Evolutionary conservation across 2,113 vertebrate species (phyloP).

Genomic region (Microcebus tavaratra): DNA sequence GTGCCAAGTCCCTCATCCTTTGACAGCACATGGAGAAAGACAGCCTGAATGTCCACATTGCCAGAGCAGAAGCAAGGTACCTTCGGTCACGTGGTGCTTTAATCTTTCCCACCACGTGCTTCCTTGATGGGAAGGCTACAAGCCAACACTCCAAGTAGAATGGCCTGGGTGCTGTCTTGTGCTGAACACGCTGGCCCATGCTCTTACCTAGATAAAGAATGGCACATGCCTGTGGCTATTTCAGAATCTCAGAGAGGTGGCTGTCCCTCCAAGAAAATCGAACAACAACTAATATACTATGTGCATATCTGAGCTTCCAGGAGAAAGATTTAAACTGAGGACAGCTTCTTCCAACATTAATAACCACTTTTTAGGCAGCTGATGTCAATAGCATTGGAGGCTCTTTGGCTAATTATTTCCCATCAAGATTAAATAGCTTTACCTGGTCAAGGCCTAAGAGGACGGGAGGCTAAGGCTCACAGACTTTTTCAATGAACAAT

Average conservation of each 20-base stretch:
- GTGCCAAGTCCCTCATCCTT: neutral
- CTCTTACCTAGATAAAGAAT: constrained; percentile 19
- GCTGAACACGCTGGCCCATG: neutral
- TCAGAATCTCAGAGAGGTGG: neutral
- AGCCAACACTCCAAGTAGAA: neutral
- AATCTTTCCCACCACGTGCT: neutral
- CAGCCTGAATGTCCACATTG: neutral
- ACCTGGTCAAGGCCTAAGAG: neutral
- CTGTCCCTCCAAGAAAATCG: neutral
- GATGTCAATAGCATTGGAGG: neutral
- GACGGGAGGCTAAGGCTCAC: neutral
- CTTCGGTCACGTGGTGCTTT: neutral
- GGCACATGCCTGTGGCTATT: neutral
- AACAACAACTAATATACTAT: neutral
- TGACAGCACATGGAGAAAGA: neutral
- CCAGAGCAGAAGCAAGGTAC: neutral
- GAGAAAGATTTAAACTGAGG: neutral
- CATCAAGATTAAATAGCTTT: neutral
- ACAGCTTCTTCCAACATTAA: neutral
- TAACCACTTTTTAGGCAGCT: neutral
- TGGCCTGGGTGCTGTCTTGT: neutral
- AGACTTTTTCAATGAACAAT: neutral
- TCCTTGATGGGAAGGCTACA: neutral
- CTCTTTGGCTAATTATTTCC: neutral
- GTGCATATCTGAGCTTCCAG: neutral